These are phyloP conservation scores for Teleogryllus oceanicus DNA, from an alignment of 2,888 invertebrate genomes.

Conservation along the genomic window DNA sequence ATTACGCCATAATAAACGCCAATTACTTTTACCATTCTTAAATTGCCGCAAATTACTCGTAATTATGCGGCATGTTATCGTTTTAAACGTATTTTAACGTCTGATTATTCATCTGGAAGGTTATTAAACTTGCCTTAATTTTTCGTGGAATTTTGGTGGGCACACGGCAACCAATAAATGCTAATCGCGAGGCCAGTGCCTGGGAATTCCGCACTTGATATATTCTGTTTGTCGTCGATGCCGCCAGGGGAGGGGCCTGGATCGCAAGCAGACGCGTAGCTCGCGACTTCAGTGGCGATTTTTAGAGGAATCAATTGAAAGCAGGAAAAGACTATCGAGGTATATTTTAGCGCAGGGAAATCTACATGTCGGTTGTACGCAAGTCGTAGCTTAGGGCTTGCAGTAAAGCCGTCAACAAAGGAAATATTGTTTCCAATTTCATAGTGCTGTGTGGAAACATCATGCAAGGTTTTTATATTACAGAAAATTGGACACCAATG, in stretches of 20 bases:
- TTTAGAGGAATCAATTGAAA: too few species aligned
- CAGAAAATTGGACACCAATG: too few species aligned
- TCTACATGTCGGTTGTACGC: too few species aligned
- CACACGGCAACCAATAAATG: constrained; percentile 8
- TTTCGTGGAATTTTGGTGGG: not conserved
- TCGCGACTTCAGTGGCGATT: too few species aligned
- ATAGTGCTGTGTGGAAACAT: too few species aligned
- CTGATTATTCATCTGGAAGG: not conserved
- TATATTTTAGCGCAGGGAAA: too few species aligned
- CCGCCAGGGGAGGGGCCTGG: not conserved
- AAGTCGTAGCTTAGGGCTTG: too few species aligned
- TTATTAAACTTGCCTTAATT: not conserved
- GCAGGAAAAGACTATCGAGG: too few species aligned
- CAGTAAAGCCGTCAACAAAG: too few species aligned
- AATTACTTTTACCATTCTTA: not conserved
- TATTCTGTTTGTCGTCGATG: constrained; percentile 3
- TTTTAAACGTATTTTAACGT: not conserved
- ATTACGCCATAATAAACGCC: not conserved
- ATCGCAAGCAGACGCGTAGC: too few species aligned
- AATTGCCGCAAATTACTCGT: not conserved
- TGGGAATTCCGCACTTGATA: not conserved
- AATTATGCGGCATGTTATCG: not conserved
- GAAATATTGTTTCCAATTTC: too few species aligned
- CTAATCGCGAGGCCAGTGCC: not conserved
- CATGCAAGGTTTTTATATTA: too few species aligned